Conservation (phyloP, 2,888 invertebrate species). For the Calameuta idolon region DNA sequence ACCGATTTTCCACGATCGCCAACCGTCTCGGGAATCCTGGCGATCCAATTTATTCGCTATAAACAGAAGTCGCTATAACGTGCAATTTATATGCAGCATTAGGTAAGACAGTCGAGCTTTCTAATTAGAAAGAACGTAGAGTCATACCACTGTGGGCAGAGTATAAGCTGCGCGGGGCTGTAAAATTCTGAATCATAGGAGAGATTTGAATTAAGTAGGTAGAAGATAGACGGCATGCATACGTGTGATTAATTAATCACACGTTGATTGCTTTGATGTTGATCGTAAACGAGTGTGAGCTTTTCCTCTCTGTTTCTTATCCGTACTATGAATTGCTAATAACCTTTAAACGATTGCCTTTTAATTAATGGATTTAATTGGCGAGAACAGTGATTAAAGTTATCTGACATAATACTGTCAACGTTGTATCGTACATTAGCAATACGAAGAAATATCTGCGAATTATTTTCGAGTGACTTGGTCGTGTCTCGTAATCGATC, state of each 20-base stretch:
- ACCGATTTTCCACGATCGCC: background rate
- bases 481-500: background rate
- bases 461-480: background rate
- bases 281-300: background rate
- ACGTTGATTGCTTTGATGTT: background rate
- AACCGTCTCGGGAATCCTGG: background rate
- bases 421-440: background rate
- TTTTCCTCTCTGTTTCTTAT: background rate
- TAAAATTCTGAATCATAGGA: background rate
- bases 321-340: background rate
- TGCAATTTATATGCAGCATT: background rate
- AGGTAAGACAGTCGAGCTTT: conserved; percentile 15
- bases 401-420: background rate
- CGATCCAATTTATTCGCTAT: background rate
- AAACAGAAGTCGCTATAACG: background rate
- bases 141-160: background rate
- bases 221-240: background rate
- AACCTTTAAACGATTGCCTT: background rate
- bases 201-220: background rate
- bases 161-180: background rate
- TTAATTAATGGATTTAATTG: background rate
- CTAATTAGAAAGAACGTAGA: conserved; percentile 19
- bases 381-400: background rate
- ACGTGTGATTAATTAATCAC: background rate
- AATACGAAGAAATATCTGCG: background rate